Evolutionary conservation across 1,140 invertebrate species (phyloP).

Genomic region (Bombus haemorrhoidalis): DNA sequence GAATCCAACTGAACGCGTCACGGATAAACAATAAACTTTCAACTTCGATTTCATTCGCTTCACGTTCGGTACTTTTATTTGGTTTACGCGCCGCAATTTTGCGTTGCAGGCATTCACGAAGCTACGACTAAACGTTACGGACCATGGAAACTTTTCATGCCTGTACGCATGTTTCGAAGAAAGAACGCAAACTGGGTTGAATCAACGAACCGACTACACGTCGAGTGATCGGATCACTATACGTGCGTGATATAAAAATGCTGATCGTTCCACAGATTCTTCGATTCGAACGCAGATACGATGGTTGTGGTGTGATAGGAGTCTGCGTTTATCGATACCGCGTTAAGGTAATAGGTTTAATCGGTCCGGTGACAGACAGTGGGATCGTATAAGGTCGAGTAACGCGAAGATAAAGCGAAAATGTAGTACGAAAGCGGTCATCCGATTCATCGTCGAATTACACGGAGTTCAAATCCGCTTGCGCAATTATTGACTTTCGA

Average conservation of each 20-base stretch:
- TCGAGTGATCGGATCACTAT: background rate
- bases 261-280: background rate
- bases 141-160: background rate
- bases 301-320: background rate
- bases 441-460: constrained; percentile 64
- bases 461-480: constrained; percentile 44
- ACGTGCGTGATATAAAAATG: background rate
- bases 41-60: background rate
- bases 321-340: constrained; percentile 35
- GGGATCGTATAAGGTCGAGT: constrained; percentile 32
- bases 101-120: too few species aligned
- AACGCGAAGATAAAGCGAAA: constrained; percentile 63
- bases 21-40: background rate
- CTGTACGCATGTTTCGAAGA: background rate
- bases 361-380: constrained; percentile 19
- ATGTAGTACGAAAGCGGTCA: constrained; percentile 61
- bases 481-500: constrained; percentile 70
- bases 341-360: constrained; percentile 55
- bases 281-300: background rate
- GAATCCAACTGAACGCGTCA: background rate
- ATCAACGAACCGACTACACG: background rate
- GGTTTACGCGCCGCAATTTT: background rate
- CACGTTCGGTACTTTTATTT: background rate
- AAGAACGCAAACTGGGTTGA: background rate
- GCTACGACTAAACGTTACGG: background rate